These are phyloP conservation scores for Drosophila borealis DNA, from an alignment of 2,888 invertebrate species.

Conservation along the genomic window DNA sequence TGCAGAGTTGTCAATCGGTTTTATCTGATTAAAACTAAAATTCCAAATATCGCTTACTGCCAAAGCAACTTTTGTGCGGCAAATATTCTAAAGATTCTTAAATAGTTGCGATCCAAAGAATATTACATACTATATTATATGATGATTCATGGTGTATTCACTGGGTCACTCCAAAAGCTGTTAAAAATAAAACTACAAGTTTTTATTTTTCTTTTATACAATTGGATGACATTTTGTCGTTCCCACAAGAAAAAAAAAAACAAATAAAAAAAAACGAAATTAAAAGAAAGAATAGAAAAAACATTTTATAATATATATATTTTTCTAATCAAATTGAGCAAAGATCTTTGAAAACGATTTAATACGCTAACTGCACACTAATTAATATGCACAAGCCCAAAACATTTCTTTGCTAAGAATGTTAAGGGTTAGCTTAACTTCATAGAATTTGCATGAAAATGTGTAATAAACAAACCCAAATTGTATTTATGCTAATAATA, in stretches of 20 bases:
- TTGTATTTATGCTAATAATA: constrained; percentile 53
- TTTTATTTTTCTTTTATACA: constrained; percentile 58
- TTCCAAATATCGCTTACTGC: constrained; percentile 47
- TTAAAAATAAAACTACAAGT: constrained; percentile 48
- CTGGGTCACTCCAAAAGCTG: constrained; percentile 37
- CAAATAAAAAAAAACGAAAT: constrained; percentile 11
- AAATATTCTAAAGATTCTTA: constrained; percentile 41
- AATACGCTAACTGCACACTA: constrained; percentile 27
- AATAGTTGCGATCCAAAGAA: constrained; percentile 56
- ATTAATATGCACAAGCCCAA: constrained; percentile 18
- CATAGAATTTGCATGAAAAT: constrained; percentile 15
- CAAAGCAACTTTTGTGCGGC: constrained; percentile 47
- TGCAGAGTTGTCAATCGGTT: constrained; percentile 10
- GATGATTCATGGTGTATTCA: constrained; percentile 53
- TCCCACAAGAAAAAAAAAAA: constrained; percentile 11
- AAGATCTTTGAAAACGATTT: constrained; percentile 26
- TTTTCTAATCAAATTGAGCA: constrained; percentile 44
- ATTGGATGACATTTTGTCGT: constrained; percentile 53
- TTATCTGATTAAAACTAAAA: constrained; percentile 10
- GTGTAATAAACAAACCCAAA: constrained; percentile 23
- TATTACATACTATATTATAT: constrained; percentile 36
- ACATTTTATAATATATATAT: constrained; percentile 47
- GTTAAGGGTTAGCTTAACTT: constrained; percentile 14
- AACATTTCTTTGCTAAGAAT: constrained; percentile 9
- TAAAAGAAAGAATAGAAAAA: constrained; percentile 3